Evolutionary conservation across 2,888 invertebrate species (phyloP).

Genomic region (Dusona sp.): DNA sequence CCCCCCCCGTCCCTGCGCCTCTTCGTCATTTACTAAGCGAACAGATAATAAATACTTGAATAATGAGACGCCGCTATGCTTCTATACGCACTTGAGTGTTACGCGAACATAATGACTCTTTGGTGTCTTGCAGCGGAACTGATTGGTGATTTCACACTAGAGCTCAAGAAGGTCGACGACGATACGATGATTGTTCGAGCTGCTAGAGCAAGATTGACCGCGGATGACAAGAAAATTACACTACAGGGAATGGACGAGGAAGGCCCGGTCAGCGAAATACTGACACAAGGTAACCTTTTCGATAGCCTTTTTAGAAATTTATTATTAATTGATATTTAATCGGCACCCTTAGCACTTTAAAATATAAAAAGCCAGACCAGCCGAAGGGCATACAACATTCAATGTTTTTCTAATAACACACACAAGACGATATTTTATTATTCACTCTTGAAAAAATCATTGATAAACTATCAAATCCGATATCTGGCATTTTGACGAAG

Average conservation of each 20-base stretch:
- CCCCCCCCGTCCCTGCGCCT: no score
- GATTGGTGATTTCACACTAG: constrained; percentile 81
- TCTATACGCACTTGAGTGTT: background rate
- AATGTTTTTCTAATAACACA: background rate
- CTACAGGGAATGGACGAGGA: constrained; percentile 81
- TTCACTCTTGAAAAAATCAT: background rate
- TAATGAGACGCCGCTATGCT: constrained; percentile 20
- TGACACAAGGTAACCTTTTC: constrained; percentile 77
- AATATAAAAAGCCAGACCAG: background rate
- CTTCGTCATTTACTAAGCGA: background rate
- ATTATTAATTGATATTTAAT: background rate
- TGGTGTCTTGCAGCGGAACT: constrained; percentile 76
- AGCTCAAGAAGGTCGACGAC: constrained; percentile 79
- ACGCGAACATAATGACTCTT: constrained; percentile 38
- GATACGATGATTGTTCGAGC: constrained; percentile 80
- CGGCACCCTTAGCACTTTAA: background rate
- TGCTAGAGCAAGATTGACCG: constrained; percentile 79
- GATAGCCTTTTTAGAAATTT: background rate
- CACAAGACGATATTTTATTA: background rate
- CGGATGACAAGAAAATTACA: constrained; percentile 75
- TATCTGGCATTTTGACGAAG: background rate
- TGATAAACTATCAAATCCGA: background rate
- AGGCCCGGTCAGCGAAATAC: constrained; percentile 79
- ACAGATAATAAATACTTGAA: constrained; percentile 1
- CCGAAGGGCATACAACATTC: background rate